phyloP scores from a whole-genome alignment of 2,888 invertebrate genomes.

The Apotomis capreana region DNA sequence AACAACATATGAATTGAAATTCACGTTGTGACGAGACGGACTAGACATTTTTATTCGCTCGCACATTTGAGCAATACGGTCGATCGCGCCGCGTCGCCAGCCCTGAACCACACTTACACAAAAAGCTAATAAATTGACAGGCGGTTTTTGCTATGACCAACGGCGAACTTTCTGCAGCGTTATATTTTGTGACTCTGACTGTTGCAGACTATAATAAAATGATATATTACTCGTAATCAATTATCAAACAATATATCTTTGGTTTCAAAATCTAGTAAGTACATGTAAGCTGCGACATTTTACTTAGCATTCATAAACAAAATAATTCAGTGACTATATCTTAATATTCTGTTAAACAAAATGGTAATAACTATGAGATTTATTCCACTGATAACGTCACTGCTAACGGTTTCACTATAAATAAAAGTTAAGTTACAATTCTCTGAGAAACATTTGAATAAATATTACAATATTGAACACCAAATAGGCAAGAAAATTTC shows the following conservation, averaged over 20 bases:
- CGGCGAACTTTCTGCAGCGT: too few species aligned
- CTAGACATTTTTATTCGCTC: too few species aligned
- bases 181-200: too few species aligned
- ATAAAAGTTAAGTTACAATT: constrained; percentile 19
- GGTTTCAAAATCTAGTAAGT: not conserved
- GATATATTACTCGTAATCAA: too few species aligned
- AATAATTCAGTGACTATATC: constrained; percentile 20
- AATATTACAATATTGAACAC: constrained; percentile 20
- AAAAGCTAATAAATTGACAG: too few species aligned
- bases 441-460: constrained; percentile 23
- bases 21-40: too few species aligned
- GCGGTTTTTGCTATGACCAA: too few species aligned
- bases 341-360: constrained; percentile 26
- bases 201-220: too few species aligned
- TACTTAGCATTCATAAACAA: constrained; percentile 2
- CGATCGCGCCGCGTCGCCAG: too few species aligned
- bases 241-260: not conserved
- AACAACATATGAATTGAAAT: too few species aligned
- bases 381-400: constrained; percentile 26
- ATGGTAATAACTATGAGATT: constrained; percentile 27
- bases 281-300: constrained; percentile 3
- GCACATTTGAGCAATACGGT: too few species aligned
- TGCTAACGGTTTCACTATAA: constrained; percentile 22
- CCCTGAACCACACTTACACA: too few species aligned
- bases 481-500: constrained; percentile 19